These are phyloP conservation scores for Ciconia boyciana DNA, from an alignment of 2,113 vertebrate species.

Conservation along the genomic window DNA sequence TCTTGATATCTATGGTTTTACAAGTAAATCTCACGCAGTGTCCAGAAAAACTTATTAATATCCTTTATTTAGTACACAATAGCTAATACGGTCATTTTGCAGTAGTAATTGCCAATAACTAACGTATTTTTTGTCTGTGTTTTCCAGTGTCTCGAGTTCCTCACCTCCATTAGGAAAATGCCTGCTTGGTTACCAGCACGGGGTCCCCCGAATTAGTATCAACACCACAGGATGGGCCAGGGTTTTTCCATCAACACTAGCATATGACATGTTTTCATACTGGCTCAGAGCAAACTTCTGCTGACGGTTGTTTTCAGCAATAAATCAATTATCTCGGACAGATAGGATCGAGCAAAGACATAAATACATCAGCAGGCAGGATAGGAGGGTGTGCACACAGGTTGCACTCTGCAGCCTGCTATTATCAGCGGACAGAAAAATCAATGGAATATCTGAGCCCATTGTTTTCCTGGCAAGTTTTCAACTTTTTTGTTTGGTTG, in stretches of 20 bases:
- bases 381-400: constrained; percentile 16
- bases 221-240: not conserved
- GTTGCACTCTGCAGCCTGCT: not conserved
- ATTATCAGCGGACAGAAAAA: constrained; percentile 31
- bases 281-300: not conserved
- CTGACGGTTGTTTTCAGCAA: not conserved
- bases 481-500: not conserved
- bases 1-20: not conserved
- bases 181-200: not conserved
- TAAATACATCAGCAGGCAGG: constrained; percentile 45
- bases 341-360: constrained; percentile 21
- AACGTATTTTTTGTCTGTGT: not conserved
- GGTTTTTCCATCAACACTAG: constrained; percentile 39
- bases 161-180: not conserved
- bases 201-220: not conserved
- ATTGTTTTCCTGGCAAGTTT: constrained; percentile 62
- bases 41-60: not conserved
- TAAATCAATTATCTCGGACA: not conserved
- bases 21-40: not conserved
- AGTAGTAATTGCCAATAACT: not conserved
- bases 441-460: constrained; percentile 58
- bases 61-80: not conserved
- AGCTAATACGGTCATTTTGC: not conserved
- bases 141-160: not conserved
- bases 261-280: not conserved